Conservation (phyloP, 1,140 invertebrate genomes). For the Dufourea novaeangliae region DNA sequence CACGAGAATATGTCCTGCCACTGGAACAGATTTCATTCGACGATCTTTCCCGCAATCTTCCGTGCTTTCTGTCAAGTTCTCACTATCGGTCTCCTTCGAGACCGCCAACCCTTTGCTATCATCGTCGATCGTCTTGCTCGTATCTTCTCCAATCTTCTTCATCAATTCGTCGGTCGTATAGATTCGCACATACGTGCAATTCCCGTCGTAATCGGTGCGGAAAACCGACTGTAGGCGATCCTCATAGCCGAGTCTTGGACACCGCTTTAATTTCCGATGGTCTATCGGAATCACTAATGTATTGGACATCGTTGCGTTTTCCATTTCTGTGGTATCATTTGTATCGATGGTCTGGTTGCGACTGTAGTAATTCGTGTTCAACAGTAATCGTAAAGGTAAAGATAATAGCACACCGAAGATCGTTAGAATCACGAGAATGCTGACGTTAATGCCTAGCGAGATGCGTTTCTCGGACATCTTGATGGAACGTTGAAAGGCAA, state of each 20-base stretch:
- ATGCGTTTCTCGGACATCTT: slow-evolving; percentile 63
- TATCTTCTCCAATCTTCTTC: background rate
- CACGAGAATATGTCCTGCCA: slow-evolving; percentile 73
- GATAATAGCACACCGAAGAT: slow-evolving; percentile 73
- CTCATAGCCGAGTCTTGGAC: slow-evolving; percentile 67
- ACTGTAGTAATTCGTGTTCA: slow-evolving; percentile 67
- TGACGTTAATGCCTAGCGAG: slow-evolving; percentile 72
- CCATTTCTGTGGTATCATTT: background rate
- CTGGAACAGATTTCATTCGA: slow-evolving; percentile 66
- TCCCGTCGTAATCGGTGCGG: slow-evolving; percentile 71
- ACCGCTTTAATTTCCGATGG: slow-evolving; percentile 66
- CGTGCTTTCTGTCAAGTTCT: slow-evolving; percentile 41
- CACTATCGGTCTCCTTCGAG: slow-evolving; percentile 32
- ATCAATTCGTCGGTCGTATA: background rate
- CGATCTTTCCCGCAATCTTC: slow-evolving; percentile 54
- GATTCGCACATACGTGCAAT: slow-evolving; percentile 63
- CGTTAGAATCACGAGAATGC: slow-evolving; percentile 68
- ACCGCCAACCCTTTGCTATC: background rate
- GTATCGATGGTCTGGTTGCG: slow-evolving; percentile 26
- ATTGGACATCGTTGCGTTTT: background rate
- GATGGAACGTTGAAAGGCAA: background rate
- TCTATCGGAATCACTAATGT: slow-evolving; percentile 52
- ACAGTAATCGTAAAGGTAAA: slow-evolving; percentile 69
- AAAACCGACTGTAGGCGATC: slow-evolving; percentile 60
- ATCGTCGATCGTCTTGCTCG: background rate